Base-by-base conservation (phyloP, 2,888 invertebrate genomes). In the Rhabditophanes sp. region DNA sequence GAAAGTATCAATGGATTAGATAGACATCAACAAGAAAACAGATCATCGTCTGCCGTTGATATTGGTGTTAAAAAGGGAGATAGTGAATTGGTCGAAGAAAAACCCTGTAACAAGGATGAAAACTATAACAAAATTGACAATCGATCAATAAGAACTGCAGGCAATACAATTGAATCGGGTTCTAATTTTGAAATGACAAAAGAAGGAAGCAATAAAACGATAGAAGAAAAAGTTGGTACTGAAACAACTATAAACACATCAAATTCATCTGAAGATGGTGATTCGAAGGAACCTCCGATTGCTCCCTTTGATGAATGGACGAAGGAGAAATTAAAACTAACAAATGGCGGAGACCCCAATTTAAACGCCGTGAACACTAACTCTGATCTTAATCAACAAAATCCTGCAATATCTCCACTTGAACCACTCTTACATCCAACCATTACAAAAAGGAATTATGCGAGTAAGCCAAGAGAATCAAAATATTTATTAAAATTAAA, bases 301-400 rank as follows among this genome's bases (percentile, higher is more conserved):
- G 49, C 44, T n/a, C 45, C 53, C 4, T 52, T 52, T 32, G 52
- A 52, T 19, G 52, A 52, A 32, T 52, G 52, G 52, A 50, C 52
- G 11, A 50, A 53, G 35, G 44, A 50, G 40, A 53, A 53, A 24
- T 29, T 52, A 11, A 41, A 41, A 33, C 32, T 29, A 22, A 12
- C 14, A 3, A 11, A 23, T 30, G 30, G 14, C 18, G 30, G 15
- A 15, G 19, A 9, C 26, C 11, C n/a, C 16, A 19, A 30, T 27
- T 14, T 17, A 19, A 20, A 14, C 11, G 12, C 22, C 31, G 31
- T 30, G 23, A 11, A 24, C 25, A 3, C 25, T 15, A n/a, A n/a
- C n/a, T n/a, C n/a, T n/a, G n/a, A n/a, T n/a, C n/a, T n/a, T n/a
- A n/a, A n/a, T n/a, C n/a, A n/a, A n/a, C n/a, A n/a, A n/a, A n/a